Percentiles rank a stretch among this genome's conserved stretches.
phyloP scores from a whole-genome alignment of 2,113 vertebrate genomes.

The Microcebus jonahi region DNA sequence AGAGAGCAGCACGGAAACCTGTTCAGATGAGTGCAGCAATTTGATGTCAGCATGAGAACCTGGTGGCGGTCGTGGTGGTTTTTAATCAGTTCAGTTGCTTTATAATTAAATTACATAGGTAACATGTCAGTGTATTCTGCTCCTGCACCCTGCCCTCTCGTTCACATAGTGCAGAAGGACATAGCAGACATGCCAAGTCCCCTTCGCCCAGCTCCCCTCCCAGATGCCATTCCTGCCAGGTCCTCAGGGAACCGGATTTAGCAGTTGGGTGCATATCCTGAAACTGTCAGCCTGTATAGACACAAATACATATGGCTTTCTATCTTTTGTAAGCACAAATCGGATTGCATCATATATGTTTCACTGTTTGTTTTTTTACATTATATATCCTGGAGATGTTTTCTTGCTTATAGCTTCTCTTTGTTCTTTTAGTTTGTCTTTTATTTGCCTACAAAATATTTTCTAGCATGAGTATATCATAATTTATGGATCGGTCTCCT shows the following conservation, averaged over 20 bases:
- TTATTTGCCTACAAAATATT: not conserved
- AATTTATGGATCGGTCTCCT: not conserved
- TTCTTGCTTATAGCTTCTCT: not conserved
- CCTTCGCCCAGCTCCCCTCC: not conserved
- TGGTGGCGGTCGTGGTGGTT: not conserved
- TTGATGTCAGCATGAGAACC: not conserved
- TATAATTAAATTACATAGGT: not conserved
- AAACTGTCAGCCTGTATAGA: not conserved
- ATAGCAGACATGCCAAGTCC: too few species aligned
- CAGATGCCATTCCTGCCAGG: fast-evolving
- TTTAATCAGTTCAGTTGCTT: not conserved
- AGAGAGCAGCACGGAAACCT: not conserved
- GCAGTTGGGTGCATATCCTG: not conserved
- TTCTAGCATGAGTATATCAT: not conserved
- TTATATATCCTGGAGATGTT: not conserved
- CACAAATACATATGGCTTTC: not conserved
- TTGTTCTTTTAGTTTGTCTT: not conserved
- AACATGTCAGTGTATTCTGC: not conserved
- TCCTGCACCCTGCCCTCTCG: not conserved
- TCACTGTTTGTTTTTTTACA: not conserved
- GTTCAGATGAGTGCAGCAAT: not conserved
- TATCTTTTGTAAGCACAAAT: not conserved
- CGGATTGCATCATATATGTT: not conserved
- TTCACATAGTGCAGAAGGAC: not conserved
- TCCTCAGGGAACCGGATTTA: not conserved